These are phyloP conservation scores for Bovichtus diacanthus DNA, from an alignment of 2,797 vertebrate species.

Conservation along the genomic window DNA sequence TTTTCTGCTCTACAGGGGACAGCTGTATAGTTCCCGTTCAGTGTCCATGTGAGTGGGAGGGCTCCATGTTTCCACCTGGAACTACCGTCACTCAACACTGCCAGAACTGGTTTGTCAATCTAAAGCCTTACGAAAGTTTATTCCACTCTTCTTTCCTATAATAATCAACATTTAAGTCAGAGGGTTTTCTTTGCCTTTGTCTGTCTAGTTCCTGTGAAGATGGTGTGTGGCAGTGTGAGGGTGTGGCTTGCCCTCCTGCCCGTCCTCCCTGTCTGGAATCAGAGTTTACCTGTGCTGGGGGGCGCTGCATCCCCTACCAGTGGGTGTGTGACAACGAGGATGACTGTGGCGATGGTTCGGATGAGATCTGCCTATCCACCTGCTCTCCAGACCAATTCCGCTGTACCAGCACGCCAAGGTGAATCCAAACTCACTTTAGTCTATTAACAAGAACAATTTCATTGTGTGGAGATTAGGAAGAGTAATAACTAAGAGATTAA, in stretches of 20 bases:
- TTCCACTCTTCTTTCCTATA: neutral
- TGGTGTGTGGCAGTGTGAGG: conserved; percentile 86
- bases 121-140: neutral
- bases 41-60: conserved; percentile 91
- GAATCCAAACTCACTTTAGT: neutral
- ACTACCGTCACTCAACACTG: conserved; percentile 83
- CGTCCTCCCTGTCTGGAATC: conserved; percentile 80
- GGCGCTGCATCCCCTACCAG: conserved; percentile 87
- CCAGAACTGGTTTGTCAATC: conserved; percentile 88
- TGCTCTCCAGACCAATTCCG: conserved; percentile 85
- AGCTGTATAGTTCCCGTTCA: conserved; percentile 79
- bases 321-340: conserved; percentile 95
- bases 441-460: neutral
- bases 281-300: conserved; percentile 85
- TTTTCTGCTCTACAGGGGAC: conserved; percentile 74
- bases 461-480: neutral
- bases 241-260: conserved; percentile 69
- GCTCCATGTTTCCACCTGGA: conserved; percentile 86
- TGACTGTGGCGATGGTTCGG: conserved; percentile 92
- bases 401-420: conserved; percentile 76
- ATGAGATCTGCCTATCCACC: conserved; percentile 87
- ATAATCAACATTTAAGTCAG: neutral
- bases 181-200: neutral
- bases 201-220: conserved; percentile 86
- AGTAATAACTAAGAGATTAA: neutral